Conservation (phyloP, 2,797 vertebrate genomes). For the Capromys pilorides region DNA sequence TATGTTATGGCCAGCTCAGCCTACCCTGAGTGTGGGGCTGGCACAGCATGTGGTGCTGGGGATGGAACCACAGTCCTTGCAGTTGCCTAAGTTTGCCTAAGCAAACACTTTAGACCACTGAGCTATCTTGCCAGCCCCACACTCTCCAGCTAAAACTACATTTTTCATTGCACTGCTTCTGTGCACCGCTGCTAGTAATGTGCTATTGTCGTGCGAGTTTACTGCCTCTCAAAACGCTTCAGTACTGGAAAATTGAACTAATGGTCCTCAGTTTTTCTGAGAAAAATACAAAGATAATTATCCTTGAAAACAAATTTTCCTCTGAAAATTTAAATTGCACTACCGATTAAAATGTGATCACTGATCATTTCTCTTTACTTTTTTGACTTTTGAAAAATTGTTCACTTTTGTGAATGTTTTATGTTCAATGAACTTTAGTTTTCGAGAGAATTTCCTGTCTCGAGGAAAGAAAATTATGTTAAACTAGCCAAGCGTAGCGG, state of each 20-base stretch:
- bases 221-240: background rate
- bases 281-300: constrained; percentile 28
- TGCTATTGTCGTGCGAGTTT: background rate
- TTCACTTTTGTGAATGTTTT: constrained; percentile 40
- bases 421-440: background rate
- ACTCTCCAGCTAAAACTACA: constrained; percentile 56
- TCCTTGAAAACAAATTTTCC: background rate
- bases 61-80: too few relatives aligned
- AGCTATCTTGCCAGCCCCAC: background rate
- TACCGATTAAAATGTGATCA: background rate
- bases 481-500: background rate
- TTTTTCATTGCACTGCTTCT: constrained; percentile 36
- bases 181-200: constrained; percentile 12
- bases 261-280: constrained; percentile 11
- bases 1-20: too few relatives aligned
- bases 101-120: too few relatives aligned
- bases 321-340: constrained; percentile 22
- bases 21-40: too few relatives aligned
- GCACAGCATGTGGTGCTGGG: too few relatives aligned
- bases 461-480: background rate
- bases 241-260: background rate
- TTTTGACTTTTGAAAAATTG: background rate
- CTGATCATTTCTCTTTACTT: background rate
- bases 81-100: too few relatives aligned
- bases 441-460: constrained; percentile 20